These are phyloP conservation scores for Caradrina kadenii DNA, from an alignment of 2,888 invertebrate species.

Conservation along the genomic window DNA sequence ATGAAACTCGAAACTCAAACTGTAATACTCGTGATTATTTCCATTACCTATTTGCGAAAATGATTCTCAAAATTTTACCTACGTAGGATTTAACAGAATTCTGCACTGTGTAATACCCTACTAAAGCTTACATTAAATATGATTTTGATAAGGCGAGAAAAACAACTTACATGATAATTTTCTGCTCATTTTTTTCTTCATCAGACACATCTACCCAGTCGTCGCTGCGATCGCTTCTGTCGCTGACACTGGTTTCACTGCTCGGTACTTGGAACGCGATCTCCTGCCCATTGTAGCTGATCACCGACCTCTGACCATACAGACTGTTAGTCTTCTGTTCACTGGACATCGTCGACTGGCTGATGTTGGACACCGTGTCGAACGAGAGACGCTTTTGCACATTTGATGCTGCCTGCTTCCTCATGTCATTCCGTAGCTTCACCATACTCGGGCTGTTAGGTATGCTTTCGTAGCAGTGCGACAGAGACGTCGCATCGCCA, in stretches of 20 bases:
- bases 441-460: slow-evolving; percentile 88
- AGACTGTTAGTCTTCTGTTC: slow-evolving; percentile 92
- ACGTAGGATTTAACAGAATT: neutral
- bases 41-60: slow-evolving; percentile 32
- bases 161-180: slow-evolving; percentile 90
- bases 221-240: slow-evolving; percentile 91
- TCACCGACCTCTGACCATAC: slow-evolving; percentile 89
- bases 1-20: neutral
- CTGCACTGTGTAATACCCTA: slow-evolving; percentile 10
- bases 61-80: neutral
- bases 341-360: slow-evolving; percentile 90
- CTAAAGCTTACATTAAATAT: slow-evolving; percentile 2
- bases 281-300: slow-evolving; percentile 88
- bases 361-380: slow-evolving; percentile 87
- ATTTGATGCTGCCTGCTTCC: slow-evolving; percentile 79
- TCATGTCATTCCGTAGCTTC: slow-evolving; percentile 82
- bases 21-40: neutral
- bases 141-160: slow-evolving; percentile 3
- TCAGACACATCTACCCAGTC: slow-evolving; percentile 93
- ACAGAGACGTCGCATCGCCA: slow-evolving; percentile 85
- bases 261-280: slow-evolving; percentile 89
- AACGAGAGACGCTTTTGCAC: slow-evolving; percentile 85
- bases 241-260: slow-evolving; percentile 91
- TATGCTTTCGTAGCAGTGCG: slow-evolving; percentile 91
- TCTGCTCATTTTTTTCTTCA: slow-evolving; percentile 88